A percentile compares a stretch with the other conserved stretches of the same genome.
phyloP scores from a whole-genome alignment of 2,113 vertebrate genomes.

The Petaurus breviceps region DNA sequence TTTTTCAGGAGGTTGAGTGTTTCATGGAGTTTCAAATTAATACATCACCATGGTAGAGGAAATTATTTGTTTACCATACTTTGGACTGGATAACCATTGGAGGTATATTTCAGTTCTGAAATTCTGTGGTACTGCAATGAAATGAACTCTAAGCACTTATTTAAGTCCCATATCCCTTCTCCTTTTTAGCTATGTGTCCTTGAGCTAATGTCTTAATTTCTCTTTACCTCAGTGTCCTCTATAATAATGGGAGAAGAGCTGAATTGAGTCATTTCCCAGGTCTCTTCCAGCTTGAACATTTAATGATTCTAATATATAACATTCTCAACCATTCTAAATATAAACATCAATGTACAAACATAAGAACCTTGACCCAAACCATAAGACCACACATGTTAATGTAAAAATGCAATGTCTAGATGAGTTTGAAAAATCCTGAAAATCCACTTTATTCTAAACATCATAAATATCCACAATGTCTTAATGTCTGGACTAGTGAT shows the following conservation, averaged over 20 bases:
- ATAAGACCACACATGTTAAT: not conserved
- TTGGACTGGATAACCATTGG: not conserved
- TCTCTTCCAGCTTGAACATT: not conserved
- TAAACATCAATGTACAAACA: not conserved
- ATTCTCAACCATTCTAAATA: not conserved
- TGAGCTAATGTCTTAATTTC: not conserved
- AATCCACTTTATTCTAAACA: not conserved
- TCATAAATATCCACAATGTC: not conserved
- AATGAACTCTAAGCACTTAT: not conserved
- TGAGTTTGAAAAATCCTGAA: not conserved
- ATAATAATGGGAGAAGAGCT: not conserved
- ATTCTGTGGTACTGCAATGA: not conserved
- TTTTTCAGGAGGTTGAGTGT: not conserved
- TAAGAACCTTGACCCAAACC: not conserved
- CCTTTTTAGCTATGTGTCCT: not conserved
- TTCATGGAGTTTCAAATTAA: not conserved
- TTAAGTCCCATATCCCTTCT: not conserved
- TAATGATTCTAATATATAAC: not conserved
- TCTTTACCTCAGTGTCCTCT: not conserved
- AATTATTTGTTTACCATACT: not conserved
- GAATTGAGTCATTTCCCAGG: not conserved
- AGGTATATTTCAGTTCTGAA: not conserved
- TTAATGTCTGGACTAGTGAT: not conserved
- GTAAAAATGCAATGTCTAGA: not conserved
- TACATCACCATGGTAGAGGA: not conserved